phyloP scores from a whole-genome alignment of 1,140 invertebrate species.

The Caenorhabditis remanei region DNA sequence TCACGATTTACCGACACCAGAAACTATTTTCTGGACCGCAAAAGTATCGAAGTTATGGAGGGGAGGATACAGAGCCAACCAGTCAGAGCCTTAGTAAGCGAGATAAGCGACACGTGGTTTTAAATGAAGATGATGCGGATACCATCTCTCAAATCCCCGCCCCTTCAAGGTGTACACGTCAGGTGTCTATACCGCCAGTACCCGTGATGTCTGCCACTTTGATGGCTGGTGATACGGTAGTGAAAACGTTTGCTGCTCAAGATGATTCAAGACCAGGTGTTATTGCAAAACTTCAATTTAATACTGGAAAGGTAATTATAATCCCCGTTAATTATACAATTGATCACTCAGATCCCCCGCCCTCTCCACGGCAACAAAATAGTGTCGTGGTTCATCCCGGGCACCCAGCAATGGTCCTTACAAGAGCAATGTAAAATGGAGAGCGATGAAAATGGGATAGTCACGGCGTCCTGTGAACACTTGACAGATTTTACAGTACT shows the following conservation, averaged over 20 bases:
- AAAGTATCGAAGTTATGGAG: conserved; percentile 6
- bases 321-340: neutral
- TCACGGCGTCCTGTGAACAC: conserved; percentile 47
- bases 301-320: conserved; percentile 26
- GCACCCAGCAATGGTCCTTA: neutral
- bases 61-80: neutral
- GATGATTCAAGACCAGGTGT: too few relatives aligned
- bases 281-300: conserved; percentile 56
- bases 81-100: too few relatives aligned
- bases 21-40: conserved; percentile 43
- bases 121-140: too few relatives aligned
- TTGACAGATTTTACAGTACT: conserved; percentile 58
- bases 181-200: neutral
- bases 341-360: conserved; percentile 11
- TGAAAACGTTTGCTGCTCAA: neutral
- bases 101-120: too few relatives aligned
- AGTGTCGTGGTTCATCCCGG: conserved; percentile 37
- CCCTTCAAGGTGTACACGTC: neutral
- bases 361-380: conserved; percentile 48
- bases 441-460: neutral
- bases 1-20: conserved; percentile 48
- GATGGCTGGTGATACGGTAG: neutral
- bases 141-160: neutral
- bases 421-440: conserved; percentile 30
- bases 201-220: conserved; percentile 46